Evolutionary conservation across 92 coral and sea anemone species (phyloP).

Genomic region (Umimayanthus kanabou): DNA sequence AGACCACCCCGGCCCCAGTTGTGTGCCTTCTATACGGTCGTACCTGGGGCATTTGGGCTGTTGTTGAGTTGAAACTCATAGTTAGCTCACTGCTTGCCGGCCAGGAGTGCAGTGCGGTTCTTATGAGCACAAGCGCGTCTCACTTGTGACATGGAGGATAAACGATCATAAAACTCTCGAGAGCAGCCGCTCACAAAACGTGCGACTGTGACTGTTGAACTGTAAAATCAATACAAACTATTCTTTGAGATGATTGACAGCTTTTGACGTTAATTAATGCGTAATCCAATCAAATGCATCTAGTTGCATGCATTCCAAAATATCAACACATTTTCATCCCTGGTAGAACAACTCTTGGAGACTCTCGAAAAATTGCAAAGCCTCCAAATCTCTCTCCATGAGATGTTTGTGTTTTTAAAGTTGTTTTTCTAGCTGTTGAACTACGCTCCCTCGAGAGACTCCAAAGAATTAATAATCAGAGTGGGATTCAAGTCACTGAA

Average conservation of each 20-base stretch:
- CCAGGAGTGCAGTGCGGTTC: slow-evolving; percentile 33
- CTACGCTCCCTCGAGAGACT: neutral
- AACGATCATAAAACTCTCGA: slow-evolving; percentile 68
- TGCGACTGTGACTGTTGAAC: slow-evolving; percentile 81
- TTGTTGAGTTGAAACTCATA: slow-evolving; percentile 32
- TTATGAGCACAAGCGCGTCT: slow-evolving; percentile 42
- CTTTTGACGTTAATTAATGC: slow-evolving; percentile 77
- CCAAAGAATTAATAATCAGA: neutral
- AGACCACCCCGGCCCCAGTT: neutral
- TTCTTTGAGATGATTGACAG: slow-evolving; percentile 76
- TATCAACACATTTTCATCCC: slow-evolving; percentile 79
- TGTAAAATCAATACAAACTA: slow-evolving; percentile 89
- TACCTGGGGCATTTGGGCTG: slow-evolving; percentile 34
- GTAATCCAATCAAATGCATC: slow-evolving; percentile 80
- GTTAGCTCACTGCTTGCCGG: slow-evolving; percentile 22
- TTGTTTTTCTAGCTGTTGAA: slow-evolving; percentile 27
- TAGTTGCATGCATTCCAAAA: slow-evolving; percentile 80
- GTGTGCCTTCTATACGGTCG: neutral
- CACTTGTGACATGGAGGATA: slow-evolving; percentile 72
- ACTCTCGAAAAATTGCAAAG: slow-evolving; percentile 57
- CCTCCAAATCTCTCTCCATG: slow-evolving; percentile 45
- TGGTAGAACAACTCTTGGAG: slow-evolving; percentile 56
- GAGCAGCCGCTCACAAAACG: slow-evolving; percentile 68
- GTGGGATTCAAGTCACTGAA: neutral
- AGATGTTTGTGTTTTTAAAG: slow-evolving; percentile 36